Percentiles rank a stretch among this genome's conserved stretches.
phyloP scores from a whole-genome alignment of 2,797 vertebrate species.

The Brachyalestes nurse region DNA sequence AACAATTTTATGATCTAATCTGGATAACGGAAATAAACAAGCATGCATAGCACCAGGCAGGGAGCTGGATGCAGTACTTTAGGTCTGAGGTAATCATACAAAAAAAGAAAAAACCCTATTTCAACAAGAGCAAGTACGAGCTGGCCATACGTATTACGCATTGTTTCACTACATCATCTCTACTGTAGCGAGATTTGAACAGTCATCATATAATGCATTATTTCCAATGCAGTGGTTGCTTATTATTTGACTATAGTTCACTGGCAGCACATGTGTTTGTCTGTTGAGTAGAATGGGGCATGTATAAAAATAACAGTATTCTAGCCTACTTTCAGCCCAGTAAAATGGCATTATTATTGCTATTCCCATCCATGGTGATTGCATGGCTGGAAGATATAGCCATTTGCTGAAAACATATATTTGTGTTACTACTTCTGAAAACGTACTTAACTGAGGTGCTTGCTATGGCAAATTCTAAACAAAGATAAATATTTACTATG shows the following conservation, averaged over 20 bases:
- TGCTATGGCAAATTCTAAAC: not conserved
- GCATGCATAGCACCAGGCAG: constrained; percentile 61
- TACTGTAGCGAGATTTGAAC: constrained; percentile 64
- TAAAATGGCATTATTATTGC: constrained; percentile 37
- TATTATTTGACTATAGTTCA: constrained; percentile 56
- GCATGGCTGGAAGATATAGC: not conserved
- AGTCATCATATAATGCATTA: constrained; percentile 45
- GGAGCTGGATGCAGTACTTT: constrained; percentile 47
- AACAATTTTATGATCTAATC: constrained; percentile 81
- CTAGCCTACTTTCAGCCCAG: constrained; percentile 34
- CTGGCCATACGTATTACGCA: constrained; percentile 67
- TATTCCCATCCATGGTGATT: not conserved
- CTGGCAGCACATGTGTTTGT: constrained; percentile 49
- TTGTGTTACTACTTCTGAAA: not conserved
- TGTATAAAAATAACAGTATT: constrained; percentile 54
- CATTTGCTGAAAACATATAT: not conserved
- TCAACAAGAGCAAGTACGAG: constrained; percentile 65
- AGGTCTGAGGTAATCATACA: constrained; percentile 68
- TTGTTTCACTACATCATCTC: constrained; percentile 65
- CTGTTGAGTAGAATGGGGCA: constrained; percentile 38
- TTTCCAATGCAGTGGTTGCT: constrained; percentile 53
- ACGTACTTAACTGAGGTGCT: not conserved
- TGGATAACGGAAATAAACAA: constrained; percentile 76
- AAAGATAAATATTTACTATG: not conserved
- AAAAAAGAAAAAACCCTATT: constrained; percentile 72